Base-by-base conservation (phyloP, 1,140 invertebrate species). In the Panagrolaimus sp. region DNA sequence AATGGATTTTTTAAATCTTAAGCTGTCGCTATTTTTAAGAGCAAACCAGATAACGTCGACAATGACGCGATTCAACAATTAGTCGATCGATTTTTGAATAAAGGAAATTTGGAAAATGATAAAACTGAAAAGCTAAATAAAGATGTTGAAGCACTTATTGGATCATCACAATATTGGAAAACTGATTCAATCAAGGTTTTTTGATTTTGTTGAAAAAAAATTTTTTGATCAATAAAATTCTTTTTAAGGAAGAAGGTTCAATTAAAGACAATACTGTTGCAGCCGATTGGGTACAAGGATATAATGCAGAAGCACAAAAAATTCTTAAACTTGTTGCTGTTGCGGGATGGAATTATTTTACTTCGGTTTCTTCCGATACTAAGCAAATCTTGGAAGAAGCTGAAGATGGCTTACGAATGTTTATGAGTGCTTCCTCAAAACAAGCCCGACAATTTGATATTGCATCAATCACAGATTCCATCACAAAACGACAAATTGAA, bases 341-440 rank as follows among this genome's bases (percentile, higher is more conserved):
- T 63, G 66, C 76, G 17, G 77, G 65, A 4, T 77, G 76, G 76
- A 75, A 79, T 28, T 79, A 79, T 43, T 77, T 77, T 62, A 77
- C 76, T 0, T 45, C 76, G 8, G 76, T 73, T 5, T 74, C 77
- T 17, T 55, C 76, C n/a, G 70, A 68, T n/a, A 79, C 78, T 24
- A 78, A 74, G 43, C 70, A 74, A 65, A 67, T 52, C 26, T 55
- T 77, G 55, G 67, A 71, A 64, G 76, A 77, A 66, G 76, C 76
- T 21, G 77, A 77, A 67, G 77, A 78, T 15, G 76, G 26, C 24
- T 67, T 77, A 45, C 7, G 26, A 32, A 38, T 15, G 24, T 67
- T 67, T 47, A 7, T 75, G 24, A 15, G 17, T 24, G 32, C 68
- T 63, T 67, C 68, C n/a, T 70, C 73, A 5, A 67, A 52, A 67